Conservation (phyloP, 2,113 vertebrate species). For the Aspidoscelis tigris region DNA sequence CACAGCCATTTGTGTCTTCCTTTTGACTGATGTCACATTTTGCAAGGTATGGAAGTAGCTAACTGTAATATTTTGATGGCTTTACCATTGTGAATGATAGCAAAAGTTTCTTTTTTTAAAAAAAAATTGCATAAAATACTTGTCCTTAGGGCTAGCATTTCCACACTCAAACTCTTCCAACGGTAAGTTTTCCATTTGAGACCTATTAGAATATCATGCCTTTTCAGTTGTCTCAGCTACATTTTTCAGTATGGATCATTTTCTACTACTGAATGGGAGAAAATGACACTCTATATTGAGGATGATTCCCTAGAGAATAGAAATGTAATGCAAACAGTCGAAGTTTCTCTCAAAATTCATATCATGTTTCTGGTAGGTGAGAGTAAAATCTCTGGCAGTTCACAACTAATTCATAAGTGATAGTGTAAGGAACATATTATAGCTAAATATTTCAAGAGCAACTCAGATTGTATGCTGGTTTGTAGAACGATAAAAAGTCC, state of each 20-base stretch:
- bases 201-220: conserved; percentile 6
- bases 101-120: background rate
- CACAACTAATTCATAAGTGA: conserved; percentile 17
- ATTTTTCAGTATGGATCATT: conserved; percentile 10
- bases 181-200: conserved; percentile 27
- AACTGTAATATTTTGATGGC: conserved; percentile 3
- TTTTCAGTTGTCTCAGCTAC: conserved; percentile 11
- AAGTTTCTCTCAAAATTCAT: conserved; percentile 32
- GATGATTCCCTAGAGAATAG: conserved; percentile 7
- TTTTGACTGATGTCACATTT: background rate
- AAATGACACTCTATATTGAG: conserved; percentile 16
- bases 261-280: background rate
- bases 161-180: background rate
- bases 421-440: conserved; percentile 16
- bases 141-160: background rate
- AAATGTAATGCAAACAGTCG: conserved; percentile 29
- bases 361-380: conserved; percentile 18
- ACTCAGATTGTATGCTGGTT: conserved; percentile 12
- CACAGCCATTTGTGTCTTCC: too few relatives aligned
- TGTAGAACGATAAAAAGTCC: background rate
- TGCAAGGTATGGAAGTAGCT: background rate
- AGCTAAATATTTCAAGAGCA: conserved; percentile 12
- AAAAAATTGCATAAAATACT: too few relatives aligned
- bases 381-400: conserved; percentile 7
- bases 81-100: conserved; percentile 14